Base-by-base conservation (phyloP, 2,888 invertebrate species). In the Mesochorus sp. region DNA sequence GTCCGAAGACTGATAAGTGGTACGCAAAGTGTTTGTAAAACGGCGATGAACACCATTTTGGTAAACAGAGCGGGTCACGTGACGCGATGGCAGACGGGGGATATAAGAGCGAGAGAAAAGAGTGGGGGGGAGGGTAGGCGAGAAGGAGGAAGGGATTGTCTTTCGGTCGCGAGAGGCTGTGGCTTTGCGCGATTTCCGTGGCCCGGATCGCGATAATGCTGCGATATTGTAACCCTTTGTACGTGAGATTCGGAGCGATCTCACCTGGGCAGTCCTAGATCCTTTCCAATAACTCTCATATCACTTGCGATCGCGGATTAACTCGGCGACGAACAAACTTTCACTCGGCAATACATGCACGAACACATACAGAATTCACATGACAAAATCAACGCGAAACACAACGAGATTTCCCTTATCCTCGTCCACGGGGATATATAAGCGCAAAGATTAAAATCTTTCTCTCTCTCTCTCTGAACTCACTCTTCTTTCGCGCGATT, bases 41-140 rank as follows among this genome's bases (percentile, higher is more conserved):
- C 76, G 64, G 76, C 76, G 71, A 82, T 79, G 79, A 84, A 86
- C 90, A 89, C 90, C 90, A 90, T 91, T 90, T 90, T 89, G 86
- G 90, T 91, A 91, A 91, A 91, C 91, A 91, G 79, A 87, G 79
- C 71, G 78, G 87, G 85, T 91, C 90, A 91, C 90, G 90, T 91
- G 90, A 91, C 85, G 57, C 44, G 47, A 49, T 24, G 42, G 28
- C 47, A 61, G 44, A 24, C 55, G 59, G 44, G 74, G 67, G n/a
- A n/a, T 19, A 61, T 59, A 49, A 62, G 8, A 44, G 68, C 21
- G 44, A 47, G 21, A 21, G 59, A 49, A 47, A 14, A 28, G 55
- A 19, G 39, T 14, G 17, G 34, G 14, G 8, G 10, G 1, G 37
- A 21, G 21, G 17, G 26, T 0, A 19, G n/a, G 67, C 6, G 62